Evolutionary conservation across 2,113 vertebrate species (phyloP).

Genomic region (Zootoca vivipara): DNA sequence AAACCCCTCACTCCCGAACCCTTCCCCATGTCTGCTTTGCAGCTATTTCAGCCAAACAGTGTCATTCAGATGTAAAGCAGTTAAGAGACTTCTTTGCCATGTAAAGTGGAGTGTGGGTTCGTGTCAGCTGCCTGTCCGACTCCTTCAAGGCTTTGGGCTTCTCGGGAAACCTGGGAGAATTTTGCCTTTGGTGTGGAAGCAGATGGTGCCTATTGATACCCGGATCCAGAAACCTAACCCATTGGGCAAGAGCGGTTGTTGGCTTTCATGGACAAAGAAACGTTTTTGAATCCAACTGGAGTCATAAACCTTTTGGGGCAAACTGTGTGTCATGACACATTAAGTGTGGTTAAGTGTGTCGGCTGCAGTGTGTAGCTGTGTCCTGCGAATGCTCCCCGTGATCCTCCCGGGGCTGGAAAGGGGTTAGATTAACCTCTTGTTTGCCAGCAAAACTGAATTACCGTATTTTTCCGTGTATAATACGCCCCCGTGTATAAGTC

Average conservation of each 20-base stretch:
- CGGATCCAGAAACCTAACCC: not conserved
- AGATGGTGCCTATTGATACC: not conserved
- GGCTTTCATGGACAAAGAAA: too few species aligned
- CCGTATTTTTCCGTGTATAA: too few species aligned
- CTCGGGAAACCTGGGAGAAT: not conserved
- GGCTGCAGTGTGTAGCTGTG: too few species aligned
- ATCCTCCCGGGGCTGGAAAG: too few species aligned
- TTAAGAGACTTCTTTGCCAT: not conserved
- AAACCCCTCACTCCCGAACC: too few species aligned
- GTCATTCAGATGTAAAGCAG: not conserved
- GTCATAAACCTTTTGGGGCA: not conserved
- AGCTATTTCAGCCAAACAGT: not conserved
- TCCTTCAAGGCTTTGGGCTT: not conserved
- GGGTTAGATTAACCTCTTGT: too few species aligned
- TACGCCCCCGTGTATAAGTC: too few species aligned
- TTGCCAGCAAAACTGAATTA: too few species aligned
- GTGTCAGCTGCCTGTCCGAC: not conserved
- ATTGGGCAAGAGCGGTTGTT: not conserved
- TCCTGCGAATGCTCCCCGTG: accelerated
- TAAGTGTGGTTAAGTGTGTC: too few species aligned
- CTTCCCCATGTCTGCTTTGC: too few species aligned
- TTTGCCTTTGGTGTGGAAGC: not conserved
- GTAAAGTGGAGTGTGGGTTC: too few species aligned
- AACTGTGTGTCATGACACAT: too few species aligned
- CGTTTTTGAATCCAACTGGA: not conserved